Evolutionary conservation across 2,797 vertebrate species (phyloP), one percentile per base, ranked within the genome.

Genomic region (Microchirus variegatus): DNA sequence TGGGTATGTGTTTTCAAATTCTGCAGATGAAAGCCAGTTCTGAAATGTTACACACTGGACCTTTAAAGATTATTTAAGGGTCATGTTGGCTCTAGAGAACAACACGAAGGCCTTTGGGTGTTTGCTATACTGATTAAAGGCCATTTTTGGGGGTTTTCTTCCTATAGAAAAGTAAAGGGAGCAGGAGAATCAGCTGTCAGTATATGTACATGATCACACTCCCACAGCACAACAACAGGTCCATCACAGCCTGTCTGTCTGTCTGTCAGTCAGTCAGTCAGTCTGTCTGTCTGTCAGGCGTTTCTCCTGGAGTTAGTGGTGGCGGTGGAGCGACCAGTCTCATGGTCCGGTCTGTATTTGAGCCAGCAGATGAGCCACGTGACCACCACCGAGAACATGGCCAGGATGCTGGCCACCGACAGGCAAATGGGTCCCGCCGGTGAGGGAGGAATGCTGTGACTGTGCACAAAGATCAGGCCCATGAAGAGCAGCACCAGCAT

Each of bases 401-500:
- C 95, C 59, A 98, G 90, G 85, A 96, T 95, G 91, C 96, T 96
- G 81, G 96, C 96, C 1, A 97, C 94, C 12, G 95, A 97, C 82
- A 98, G 66, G 80, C 96, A 98, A 70, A 97, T 95, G 74, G 96
- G 95, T 58, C 96, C 96, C 61, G 95, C 95, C 8, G 95, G 95
- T 53, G 95, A 96, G 15, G 94, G 94, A 0, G 94, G 93, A 36
- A 91, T 90, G 58, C 94, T 89, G 91, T 96, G 94, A 73, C 95
- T 95, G 90, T 97, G 96, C 86, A 98, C 95, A 53, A 98, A 98
- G 85, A 98, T 95, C 73, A 97, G 94, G 83, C 96, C 96, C 85
- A 96, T 95, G 92, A 97, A 97, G 44, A 97, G 93, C 89, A 97
- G 74, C 85, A 97, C 95, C 75, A 98, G 93, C 96, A 97, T 96